Evolutionary conservation across 1,140 invertebrate species (phyloP), one percentile per base, ranked within the genome.

Genomic region (Drosophila arawakana): DNA sequence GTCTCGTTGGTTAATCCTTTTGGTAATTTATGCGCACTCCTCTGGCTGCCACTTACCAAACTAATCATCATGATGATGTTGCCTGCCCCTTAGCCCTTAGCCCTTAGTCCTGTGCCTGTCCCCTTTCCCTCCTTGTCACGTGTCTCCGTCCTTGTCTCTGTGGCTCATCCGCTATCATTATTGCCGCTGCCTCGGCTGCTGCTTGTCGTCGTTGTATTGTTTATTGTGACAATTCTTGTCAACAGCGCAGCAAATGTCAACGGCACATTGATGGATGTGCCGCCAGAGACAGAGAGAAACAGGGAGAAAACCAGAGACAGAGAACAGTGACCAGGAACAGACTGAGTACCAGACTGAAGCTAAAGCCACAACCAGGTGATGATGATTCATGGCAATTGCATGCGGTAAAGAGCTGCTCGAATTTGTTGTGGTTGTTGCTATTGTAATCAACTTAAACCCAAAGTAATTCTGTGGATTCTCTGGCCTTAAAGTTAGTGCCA

Each of bases 161-260:
- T 39, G 37, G 15, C n/a, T 35, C 60, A 57, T 71, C 60, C 77
- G 52, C 67, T 61, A 76, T 78, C 75, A 68, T 78, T 78, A 67
- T 73, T 67, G 25, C 39, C 35, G 65, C 78, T 58, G 62, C 67
- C 61, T 37, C 49, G 13, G 68, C 67, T 60, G 57, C 72, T 61
- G 66, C 66, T 79, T 76, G 74, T 81, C 76, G 79, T 88, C 72
- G 83, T 86, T 86, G 83, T 88, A 88, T 88, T 88, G 83, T 88
- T 88, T 88, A 88, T 88, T 88, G 83, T 88, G 83, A 88, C 83
- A 88, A 88, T 88, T 88, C 84, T 88, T 88, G 83, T 88, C 83
- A 88, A 81, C 83, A 81, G 73, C 76, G 76, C 77, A 83, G 83
- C 84, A 83, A 88, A 88, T 88, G 83, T 88, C 83, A 88, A 88